These are phyloP conservation scores for Pachydiplax longipennis DNA, from an alignment of 2,888 invertebrate species.

Conservation along the genomic window DNA sequence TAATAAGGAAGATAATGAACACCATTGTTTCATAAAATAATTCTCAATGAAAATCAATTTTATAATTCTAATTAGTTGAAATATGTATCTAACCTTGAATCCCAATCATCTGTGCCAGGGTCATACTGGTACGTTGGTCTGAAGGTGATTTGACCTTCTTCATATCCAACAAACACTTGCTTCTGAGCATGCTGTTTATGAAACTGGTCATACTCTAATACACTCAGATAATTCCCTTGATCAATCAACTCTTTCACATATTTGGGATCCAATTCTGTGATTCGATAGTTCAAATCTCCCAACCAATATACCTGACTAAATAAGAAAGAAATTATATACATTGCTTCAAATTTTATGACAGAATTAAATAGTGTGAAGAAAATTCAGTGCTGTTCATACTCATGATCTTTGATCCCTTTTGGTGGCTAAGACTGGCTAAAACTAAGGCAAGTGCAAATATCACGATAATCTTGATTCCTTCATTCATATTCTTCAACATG, in stretches of 20 bases:
- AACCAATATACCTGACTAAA: conserved; percentile 92
- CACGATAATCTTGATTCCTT: conserved; percentile 93
- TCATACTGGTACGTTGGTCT: conserved; percentile 98
- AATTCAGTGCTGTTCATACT: conserved; percentile 65
- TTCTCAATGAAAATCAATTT: no score
- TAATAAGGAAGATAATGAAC: no score
- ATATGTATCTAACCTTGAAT: conserved; percentile 71
- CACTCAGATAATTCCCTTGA: conserved; percentile 65
- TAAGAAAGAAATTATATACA: neutral
- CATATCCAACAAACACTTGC: conserved; percentile 82
- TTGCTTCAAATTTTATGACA: neutral
- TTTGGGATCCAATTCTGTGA: conserved; percentile 78
- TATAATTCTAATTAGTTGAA: no score
- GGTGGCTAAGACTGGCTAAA: conserved; percentile 70
- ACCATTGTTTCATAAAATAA: no score
- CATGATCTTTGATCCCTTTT: conserved; percentile 86
- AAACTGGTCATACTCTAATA: conserved; percentile 85
- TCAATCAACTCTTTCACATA: conserved; percentile 74
- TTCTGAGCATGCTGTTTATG: conserved; percentile 76
- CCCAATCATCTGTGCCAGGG: conserved; percentile 92
- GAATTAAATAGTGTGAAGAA: neutral
- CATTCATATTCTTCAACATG: conserved; percentile 93
- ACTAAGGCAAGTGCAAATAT: conserved; percentile 81
- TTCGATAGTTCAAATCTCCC: conserved; percentile 96
- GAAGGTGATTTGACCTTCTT: conserved; percentile 87